A percentile compares a stretch with the other conserved stretches of the same genome.
These are phyloP conservation scores for Meta bourneti DNA, from an alignment of 2,888 invertebrate genomes.

Conservation along the genomic window DNA sequence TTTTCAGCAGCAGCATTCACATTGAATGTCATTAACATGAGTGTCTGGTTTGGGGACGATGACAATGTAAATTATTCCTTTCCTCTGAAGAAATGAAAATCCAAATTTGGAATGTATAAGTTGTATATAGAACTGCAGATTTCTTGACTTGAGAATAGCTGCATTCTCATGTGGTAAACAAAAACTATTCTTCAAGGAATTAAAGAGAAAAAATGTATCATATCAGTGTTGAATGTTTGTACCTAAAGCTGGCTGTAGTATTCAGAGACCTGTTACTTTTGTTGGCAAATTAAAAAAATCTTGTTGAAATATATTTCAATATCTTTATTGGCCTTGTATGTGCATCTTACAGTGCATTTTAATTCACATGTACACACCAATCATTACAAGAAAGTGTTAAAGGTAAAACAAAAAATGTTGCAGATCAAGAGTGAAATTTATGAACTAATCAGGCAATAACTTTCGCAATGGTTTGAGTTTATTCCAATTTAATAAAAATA, in stretches of 20 bases:
- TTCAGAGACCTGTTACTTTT: conserved; percentile 77
- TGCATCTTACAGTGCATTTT: not conserved
- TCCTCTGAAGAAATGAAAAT: conserved; percentile 49
- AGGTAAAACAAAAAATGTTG: no score
- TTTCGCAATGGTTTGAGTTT: no score
- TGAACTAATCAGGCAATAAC: no score
- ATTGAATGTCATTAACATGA: conserved; percentile 61
- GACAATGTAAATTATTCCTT: conserved; percentile 63
- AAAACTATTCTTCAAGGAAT: conserved; percentile 62
- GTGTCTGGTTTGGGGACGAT: conserved; percentile 66
- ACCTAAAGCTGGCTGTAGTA: conserved; percentile 77
- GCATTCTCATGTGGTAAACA: conserved; percentile 62
- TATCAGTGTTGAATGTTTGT: conserved; percentile 77
- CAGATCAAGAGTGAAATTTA: no score
- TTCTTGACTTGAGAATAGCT: conserved; percentile 59
- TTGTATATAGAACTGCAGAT: conserved; percentile 73
- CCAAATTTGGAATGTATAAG: conserved; percentile 71
- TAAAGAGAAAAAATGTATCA: conserved; percentile 73
- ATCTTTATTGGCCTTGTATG: not conserved
- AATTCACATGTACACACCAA: no score
- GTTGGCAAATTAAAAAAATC: conserved; percentile 77
- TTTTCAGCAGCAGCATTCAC: conserved; percentile 59
- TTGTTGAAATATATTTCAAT: conserved; percentile 59
- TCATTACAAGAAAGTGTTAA: no score
- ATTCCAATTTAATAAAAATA: no score